phyloP scores from a whole-genome alignment of 1,140 invertebrate species.

The Acromyrmex charruanus region DNA sequence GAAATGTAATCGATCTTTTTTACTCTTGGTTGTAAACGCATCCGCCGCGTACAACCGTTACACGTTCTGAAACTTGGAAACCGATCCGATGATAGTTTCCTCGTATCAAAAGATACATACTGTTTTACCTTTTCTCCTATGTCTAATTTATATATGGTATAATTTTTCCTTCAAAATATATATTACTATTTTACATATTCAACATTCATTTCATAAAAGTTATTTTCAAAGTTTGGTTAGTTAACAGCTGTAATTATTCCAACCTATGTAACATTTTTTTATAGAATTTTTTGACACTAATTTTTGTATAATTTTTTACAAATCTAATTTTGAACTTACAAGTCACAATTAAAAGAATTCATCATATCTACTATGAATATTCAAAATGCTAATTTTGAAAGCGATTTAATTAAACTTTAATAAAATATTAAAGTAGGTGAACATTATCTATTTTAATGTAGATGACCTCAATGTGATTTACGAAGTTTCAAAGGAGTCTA shows the following conservation, averaged over 20 bases:
- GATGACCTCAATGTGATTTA: not conserved
- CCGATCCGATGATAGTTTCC: slow-evolving; percentile 22
- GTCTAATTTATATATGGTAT: not conserved
- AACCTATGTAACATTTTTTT: not conserved
- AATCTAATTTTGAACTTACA: not conserved
- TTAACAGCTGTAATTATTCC: not conserved
- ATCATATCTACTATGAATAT: not conserved
- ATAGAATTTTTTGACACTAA: not conserved
- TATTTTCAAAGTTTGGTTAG: not conserved
- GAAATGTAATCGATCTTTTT: slow-evolving; percentile 39
- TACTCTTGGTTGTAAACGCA: slow-evolving; percentile 45
- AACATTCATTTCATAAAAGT: not conserved
- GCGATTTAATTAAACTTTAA: not conserved
- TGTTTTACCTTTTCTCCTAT: not conserved
- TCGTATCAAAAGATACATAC: not conserved
- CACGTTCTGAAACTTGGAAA: slow-evolving; percentile 8
- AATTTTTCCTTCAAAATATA: not conserved
- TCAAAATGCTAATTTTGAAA: not conserved
- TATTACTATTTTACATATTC: not conserved
- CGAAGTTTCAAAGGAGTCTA: not conserved
- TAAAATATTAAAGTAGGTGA: not conserved
- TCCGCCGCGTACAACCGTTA: slow-evolving; percentile 29
- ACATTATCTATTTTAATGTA: slow-evolving; percentile 9
- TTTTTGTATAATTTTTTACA: not conserved
- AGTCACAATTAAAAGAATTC: not conserved